phyloP scores from a whole-genome alignment of 2,113 vertebrate species.

The Zingel zingel region DNA sequence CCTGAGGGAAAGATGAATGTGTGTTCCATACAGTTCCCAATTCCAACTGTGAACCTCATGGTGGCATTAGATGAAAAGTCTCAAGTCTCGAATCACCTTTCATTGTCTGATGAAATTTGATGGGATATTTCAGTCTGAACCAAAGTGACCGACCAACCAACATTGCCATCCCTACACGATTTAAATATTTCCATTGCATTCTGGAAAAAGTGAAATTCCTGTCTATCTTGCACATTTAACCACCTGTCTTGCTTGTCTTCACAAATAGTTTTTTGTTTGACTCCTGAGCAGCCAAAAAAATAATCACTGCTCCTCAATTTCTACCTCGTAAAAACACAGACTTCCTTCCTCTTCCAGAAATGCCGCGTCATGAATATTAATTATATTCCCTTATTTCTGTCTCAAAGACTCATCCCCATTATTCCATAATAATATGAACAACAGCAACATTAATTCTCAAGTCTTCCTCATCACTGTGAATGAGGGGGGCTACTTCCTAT shows the following conservation, averaged over 20 bases:
- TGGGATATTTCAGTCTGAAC: background rate
- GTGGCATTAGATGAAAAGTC: background rate
- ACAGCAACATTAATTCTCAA: constrained; percentile 8
- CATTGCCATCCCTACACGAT: background rate
- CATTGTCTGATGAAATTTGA: background rate
- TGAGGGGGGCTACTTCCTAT: constrained; percentile 3
- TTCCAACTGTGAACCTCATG: background rate
- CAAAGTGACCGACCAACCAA: background rate
- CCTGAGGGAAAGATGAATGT: background rate
- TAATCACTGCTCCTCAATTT: background rate
- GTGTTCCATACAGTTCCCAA: background rate
- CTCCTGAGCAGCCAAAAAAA: background rate
- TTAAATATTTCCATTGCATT: background rate
- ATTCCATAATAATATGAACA: constrained; percentile 1
- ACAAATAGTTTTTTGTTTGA: background rate
- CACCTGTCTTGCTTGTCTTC: background rate
- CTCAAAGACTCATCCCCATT: constrained; percentile 13
- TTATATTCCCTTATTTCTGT: background rate
- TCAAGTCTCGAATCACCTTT: background rate
- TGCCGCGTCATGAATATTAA: background rate
- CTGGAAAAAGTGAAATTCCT: background rate
- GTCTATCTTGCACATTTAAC: background rate
- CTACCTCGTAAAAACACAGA: background rate
- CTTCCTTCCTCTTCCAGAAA: background rate
- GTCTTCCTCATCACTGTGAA: constrained; percentile 25